Evolutionary conservation across 2,888 invertebrate species (phyloP).

Genomic region (Hybos culiciformis): DNA sequence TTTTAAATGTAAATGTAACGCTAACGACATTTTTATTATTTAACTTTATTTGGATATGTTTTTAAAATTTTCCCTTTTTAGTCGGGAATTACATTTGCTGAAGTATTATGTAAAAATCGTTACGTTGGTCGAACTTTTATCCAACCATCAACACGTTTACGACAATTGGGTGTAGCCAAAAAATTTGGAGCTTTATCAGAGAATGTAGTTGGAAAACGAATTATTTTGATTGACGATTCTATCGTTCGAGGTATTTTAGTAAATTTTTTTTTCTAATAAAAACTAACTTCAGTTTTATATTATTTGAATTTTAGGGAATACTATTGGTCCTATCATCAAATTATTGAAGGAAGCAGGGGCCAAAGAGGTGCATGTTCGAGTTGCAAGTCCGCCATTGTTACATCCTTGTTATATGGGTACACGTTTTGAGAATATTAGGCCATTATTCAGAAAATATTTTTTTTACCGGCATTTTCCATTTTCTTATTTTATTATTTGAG

Average conservation of each 20-base stretch:
- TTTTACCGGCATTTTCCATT: too few relatives aligned
- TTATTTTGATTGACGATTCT: constrained; percentile 93
- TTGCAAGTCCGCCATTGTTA: constrained; percentile 90
- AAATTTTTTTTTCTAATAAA: too few relatives aligned
- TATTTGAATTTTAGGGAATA: constrained; percentile 52
- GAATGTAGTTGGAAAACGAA: constrained; percentile 74
- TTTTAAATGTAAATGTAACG: not conserved
- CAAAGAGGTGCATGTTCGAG: constrained; percentile 88
- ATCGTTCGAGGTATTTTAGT: constrained; percentile 70
- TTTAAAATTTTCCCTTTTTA: too few relatives aligned
- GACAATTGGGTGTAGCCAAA: constrained; percentile 88
- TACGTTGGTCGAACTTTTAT: constrained; percentile 98
- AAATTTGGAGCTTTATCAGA: constrained; percentile 92
- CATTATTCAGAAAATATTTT: too few relatives aligned
- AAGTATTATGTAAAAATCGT: constrained; percentile 90
- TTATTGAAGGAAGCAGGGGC: constrained; percentile 86
- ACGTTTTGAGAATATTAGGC: too few relatives aligned
- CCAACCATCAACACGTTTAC: constrained; percentile 80
- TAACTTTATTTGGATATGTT: constrained; percentile 11
- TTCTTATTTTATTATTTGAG: too few relatives aligned
- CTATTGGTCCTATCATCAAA: constrained; percentile 92
- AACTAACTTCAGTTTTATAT: too few relatives aligned
- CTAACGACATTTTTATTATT: not conserved
- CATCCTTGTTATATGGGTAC: constrained; percentile 99
- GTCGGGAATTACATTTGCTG: constrained; percentile 81